phyloP scores from a whole-genome alignment of 2,113 vertebrate species.

The Clarias batrachus region DNA sequence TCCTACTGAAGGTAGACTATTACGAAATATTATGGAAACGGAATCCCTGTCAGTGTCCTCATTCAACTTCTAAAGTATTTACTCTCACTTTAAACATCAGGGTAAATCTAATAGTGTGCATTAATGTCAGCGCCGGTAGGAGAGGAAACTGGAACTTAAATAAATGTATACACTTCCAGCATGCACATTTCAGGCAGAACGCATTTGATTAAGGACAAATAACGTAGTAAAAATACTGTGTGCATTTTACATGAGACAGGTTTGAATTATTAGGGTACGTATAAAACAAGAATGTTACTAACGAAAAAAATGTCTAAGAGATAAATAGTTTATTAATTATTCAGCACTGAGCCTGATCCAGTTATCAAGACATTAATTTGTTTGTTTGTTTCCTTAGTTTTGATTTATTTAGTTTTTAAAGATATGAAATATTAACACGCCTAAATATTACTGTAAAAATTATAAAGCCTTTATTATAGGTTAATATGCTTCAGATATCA shows the following conservation, averaged over 20 bases:
- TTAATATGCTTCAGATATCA: not conserved
- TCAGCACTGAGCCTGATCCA: not conserved
- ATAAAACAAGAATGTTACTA: not conserved
- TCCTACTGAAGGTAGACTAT: slow-evolving; percentile 69
- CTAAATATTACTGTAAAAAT: not conserved
- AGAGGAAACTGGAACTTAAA: slow-evolving; percentile 42
- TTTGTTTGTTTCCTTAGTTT: too few relatives aligned
- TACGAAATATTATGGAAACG: slow-evolving; percentile 66
- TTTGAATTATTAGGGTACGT: not conserved
- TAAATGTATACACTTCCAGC: slow-evolving; percentile 17
- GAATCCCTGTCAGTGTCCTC: slow-evolving; percentile 66
- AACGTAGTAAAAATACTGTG: slow-evolving; percentile 33
- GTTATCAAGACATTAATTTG: not conserved
- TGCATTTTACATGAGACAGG: slow-evolving; percentile 49
- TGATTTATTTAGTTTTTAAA: not conserved
- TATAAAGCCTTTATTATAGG: not conserved
- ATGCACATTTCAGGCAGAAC: slow-evolving; percentile 35
- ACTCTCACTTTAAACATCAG: slow-evolving; percentile 74
- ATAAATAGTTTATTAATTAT: not conserved
- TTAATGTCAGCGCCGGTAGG: slow-evolving; percentile 58
- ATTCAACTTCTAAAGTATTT: slow-evolving; percentile 73
- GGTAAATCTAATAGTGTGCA: slow-evolving; percentile 61
- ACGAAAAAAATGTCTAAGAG: not conserved
- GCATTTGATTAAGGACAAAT: slow-evolving; percentile 52
- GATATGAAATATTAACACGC: not conserved